These are phyloP conservation scores for Pyrrhosoma nymphula DNA, from an alignment of 2,888 invertebrate genomes.

Conservation along the genomic window DNA sequence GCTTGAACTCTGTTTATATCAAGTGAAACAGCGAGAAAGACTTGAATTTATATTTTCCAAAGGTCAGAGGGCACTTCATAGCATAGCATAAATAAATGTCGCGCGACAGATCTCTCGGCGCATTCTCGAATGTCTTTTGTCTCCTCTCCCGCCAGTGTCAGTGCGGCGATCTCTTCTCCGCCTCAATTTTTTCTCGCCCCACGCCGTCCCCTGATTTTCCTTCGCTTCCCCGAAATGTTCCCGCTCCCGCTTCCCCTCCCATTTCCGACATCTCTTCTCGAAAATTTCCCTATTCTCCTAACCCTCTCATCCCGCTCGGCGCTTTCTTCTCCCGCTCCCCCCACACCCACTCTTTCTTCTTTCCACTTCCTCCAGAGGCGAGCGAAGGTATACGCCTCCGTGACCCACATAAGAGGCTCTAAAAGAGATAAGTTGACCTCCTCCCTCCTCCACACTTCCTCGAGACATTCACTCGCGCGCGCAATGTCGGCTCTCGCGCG, in stretches of 20 bases:
- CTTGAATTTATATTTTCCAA: too few relatives aligned
- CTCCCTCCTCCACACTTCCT: background rate
- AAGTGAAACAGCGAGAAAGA: too few relatives aligned
- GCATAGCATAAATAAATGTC: too few relatives aligned
- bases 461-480: background rate
- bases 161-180: background rate
- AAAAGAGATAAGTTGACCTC: background rate
- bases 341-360: background rate
- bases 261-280: background rate
- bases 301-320: background rate
- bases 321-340: background rate
- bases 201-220: background rate
- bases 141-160: background rate
- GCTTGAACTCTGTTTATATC: too few relatives aligned
- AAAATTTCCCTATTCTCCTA: background rate
- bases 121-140: background rate
- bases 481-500: background rate
- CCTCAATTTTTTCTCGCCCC: too few relatives aligned
- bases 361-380: background rate
- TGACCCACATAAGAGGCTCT: conserved; percentile 18
- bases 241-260: background rate
- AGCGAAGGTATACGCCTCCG: background rate
- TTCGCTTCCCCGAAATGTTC: background rate
- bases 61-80: too few relatives aligned
- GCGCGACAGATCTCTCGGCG: background rate